phyloP scores from a whole-genome alignment of 2,888 invertebrate species.

The Ditula angustiorana region DNA sequence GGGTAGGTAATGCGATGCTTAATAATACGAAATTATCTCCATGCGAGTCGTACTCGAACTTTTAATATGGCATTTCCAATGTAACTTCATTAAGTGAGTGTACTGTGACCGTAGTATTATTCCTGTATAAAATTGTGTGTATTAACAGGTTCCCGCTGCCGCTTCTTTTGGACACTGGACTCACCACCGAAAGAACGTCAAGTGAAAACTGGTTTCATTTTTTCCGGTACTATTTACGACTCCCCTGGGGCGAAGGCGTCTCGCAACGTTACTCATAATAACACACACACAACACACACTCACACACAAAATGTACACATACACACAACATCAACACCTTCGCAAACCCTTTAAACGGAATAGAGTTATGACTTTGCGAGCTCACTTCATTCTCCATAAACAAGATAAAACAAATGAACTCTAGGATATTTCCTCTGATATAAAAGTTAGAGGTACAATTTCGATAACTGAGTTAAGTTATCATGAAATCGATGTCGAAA shows the following conservation, averaged over 20 bases:
- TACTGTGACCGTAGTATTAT: background rate
- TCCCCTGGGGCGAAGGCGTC: constrained; percentile 51
- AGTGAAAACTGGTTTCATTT: constrained; percentile 64
- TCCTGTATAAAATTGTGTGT: background rate
- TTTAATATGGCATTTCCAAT: too few relatives aligned
- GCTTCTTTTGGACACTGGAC: constrained; percentile 37
- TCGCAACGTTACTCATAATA: constrained; percentile 53
- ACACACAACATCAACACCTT: constrained; percentile 39
- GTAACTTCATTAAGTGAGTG: too few relatives aligned
- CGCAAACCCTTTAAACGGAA: constrained; percentile 35
- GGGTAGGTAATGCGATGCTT: too few relatives aligned
- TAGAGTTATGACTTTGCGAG: constrained; percentile 42
- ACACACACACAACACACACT: constrained; percentile 44
- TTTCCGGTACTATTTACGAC: constrained; percentile 58
- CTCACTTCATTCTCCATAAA: constrained; percentile 38
- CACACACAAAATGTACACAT: constrained; percentile 41
- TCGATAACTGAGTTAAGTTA: constrained; percentile 18
- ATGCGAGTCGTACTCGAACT: too few relatives aligned
- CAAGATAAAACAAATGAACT: constrained; percentile 1
- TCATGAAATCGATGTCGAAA: constrained; percentile 26
- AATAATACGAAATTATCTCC: too few relatives aligned
- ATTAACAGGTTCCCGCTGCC: constrained; percentile 1
- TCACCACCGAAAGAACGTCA: constrained; percentile 47
- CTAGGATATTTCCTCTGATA: background rate
- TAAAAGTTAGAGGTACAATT: constrained; percentile 9